A percentile compares a stretch with the other conserved stretches of the same genome.
Evolutionary conservation across 1,140 invertebrate species (phyloP).

Genomic region (Diabrotica undecimpunctata): DNA sequence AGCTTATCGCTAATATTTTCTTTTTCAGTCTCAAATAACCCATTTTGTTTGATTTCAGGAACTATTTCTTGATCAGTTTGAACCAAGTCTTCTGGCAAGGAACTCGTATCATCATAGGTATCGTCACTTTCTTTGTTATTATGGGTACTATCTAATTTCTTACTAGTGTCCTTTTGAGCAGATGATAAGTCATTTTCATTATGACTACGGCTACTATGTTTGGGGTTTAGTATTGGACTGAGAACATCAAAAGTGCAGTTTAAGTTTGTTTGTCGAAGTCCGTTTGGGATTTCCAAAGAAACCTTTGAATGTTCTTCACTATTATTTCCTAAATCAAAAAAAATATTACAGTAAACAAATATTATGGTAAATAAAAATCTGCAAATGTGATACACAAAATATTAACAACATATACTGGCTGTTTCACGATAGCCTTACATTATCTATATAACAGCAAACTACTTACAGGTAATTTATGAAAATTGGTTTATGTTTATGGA

Average conservation of each 20-base stretch:
- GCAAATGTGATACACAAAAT: too few species aligned
- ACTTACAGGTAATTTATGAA: too few species aligned
- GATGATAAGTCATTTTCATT: too few species aligned
- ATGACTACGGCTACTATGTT: not conserved
- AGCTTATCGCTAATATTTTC: constrained; percentile 24
- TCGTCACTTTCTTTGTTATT: constrained; percentile 29
- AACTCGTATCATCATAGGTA: constrained; percentile 38
- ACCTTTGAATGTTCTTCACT: not conserved
- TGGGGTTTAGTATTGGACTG: constrained; percentile 21
- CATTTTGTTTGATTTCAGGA: constrained; percentile 10
- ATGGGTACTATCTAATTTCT: not conserved
- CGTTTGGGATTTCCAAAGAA: not conserved
- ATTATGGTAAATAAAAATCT: not conserved
- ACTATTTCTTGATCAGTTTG: constrained; percentile 8
- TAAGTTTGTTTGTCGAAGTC: not conserved
- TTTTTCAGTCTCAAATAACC: constrained; percentile 16
- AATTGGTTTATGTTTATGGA: too few species aligned
- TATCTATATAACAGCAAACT: too few species aligned
- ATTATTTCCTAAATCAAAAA: not conserved
- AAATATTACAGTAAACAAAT: not conserved
- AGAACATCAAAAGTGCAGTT: constrained; percentile 24
- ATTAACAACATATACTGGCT: too few species aligned
- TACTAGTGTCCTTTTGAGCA: not conserved
- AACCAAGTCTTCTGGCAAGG: constrained; percentile 36
- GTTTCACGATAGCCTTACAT: too few species aligned